phyloP scores from a whole-genome alignment of 2,113 vertebrate species.

The Dolichotis patagonum region DNA sequence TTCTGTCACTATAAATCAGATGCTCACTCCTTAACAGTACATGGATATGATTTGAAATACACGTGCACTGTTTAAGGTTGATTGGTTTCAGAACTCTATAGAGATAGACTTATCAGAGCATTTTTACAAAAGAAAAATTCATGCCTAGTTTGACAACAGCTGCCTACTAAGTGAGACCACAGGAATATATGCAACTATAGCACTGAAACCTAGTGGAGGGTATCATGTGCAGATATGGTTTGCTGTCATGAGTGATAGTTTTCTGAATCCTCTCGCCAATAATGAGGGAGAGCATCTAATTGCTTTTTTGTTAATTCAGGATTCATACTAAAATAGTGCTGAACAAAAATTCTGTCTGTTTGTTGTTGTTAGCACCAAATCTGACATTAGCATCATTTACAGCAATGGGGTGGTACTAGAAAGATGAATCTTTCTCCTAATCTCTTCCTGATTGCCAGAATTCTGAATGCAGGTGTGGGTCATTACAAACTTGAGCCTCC shows the following conservation, averaged over 20 bases:
- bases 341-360: slow-evolving; percentile 3
- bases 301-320: slow-evolving; percentile 16
- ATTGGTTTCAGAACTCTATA: slow-evolving; percentile 9
- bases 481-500: not conserved
- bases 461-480: not conserved
- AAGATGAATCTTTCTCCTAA: not conserved
- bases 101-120: not conserved
- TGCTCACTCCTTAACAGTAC: not conserved
- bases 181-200: not conserved
- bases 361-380: slow-evolving; percentile 1
- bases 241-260: not conserved
- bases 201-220: not conserved
- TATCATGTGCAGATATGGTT: not conserved
- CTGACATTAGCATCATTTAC: not conserved
- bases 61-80: slow-evolving; percentile 5
- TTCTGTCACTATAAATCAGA: slow-evolving; percentile 6
- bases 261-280: not conserved
- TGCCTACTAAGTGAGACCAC: not conserved
- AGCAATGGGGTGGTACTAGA: not conserved
- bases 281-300: not conserved
- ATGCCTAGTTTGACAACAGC: not conserved
- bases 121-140: slow-evolving; percentile 15
- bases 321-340: slow-evolving; percentile 20
- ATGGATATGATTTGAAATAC: slow-evolving; percentile 38
- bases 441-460: not conserved